phyloP scores from a whole-genome alignment of 2,888 invertebrate species.

The Pristionchus mayeri region DNA sequence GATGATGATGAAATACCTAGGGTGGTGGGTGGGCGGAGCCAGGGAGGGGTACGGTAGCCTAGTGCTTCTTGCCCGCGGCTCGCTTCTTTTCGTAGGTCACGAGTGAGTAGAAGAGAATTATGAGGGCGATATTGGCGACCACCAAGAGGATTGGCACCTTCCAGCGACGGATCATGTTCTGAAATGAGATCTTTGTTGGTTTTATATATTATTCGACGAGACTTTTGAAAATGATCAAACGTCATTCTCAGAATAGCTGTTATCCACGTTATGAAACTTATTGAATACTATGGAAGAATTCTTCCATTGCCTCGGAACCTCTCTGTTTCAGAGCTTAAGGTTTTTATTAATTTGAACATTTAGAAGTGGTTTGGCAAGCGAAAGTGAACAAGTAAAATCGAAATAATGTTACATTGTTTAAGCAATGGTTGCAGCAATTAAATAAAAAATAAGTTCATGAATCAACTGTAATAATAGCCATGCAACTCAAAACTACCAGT shows the following conservation, averaged over 20 bases:
- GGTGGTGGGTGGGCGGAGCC: conserved; percentile 84
- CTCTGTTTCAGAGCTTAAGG: too few species aligned
- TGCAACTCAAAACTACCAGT: too few species aligned
- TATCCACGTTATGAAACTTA: background rate
- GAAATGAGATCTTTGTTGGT: background rate
- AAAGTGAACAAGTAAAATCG: too few species aligned
- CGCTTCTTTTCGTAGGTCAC: conserved; percentile 71
- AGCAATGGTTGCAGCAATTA: too few species aligned
- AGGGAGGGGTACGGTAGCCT: background rate
- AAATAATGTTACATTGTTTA: too few species aligned
- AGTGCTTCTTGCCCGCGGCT: conserved; percentile 4
- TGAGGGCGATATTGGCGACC: conserved; percentile 71
- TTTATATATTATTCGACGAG: too few species aligned
- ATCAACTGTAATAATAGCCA: too few species aligned
- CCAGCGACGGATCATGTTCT: conserved; percentile 65
- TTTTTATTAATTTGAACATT: too few species aligned
- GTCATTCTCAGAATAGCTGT: background rate
- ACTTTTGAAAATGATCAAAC: background rate
- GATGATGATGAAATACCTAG: conserved; percentile 84
- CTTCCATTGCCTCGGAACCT: too few species aligned
- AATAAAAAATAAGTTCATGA: too few species aligned
- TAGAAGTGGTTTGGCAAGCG: too few species aligned
- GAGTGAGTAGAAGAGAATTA: conserved; percentile 73
- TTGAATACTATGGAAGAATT: background rate
- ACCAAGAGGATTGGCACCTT: conserved; percentile 73